phyloP scores from a whole-genome alignment of 2,888 invertebrate species.

The Sesia bembeciformis region DNA sequence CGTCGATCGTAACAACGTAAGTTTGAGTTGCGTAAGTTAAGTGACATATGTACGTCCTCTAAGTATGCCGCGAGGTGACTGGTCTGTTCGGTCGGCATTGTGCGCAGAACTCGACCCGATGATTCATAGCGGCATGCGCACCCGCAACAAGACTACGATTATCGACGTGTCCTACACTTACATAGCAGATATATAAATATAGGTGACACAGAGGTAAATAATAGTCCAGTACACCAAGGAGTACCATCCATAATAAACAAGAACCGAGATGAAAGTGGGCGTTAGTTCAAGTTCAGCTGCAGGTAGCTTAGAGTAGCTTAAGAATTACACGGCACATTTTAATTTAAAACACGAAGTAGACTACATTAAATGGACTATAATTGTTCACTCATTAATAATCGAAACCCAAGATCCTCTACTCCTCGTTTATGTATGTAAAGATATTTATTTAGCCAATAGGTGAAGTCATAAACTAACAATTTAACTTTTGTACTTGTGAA shows the following conservation, averaged over 20 bases:
- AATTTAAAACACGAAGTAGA: background rate
- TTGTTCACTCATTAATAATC: conserved; percentile 9
- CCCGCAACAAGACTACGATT: conserved; percentile 57
- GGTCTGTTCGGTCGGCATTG: conserved; percentile 61
- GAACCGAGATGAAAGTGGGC: conserved; percentile 40
- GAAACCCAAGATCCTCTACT: conserved; percentile 14
- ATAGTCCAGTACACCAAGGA: conserved; percentile 36
- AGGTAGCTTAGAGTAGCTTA: conserved; percentile 25
- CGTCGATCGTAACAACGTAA: conserved; percentile 24
- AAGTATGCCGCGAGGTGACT: conserved; percentile 68
- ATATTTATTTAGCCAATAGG: conserved; percentile 11
- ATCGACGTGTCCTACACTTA: conserved; percentile 58
- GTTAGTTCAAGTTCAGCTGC: conserved; percentile 41
- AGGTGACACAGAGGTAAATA: conserved; percentile 64
- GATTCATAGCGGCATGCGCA: conserved; percentile 64
- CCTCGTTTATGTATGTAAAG: background rate
- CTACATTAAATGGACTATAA: background rate
- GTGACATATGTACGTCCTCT: conserved; percentile 63
- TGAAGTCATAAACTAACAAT: conserved; percentile 5
- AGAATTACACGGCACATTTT: background rate
- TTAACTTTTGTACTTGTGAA: conserved; percentile 8
- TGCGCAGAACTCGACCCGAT: conserved; percentile 60
- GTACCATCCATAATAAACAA: conserved; percentile 52
- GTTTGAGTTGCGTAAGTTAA: conserved; percentile 26
- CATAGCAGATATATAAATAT: conserved; percentile 46